These are phyloP conservation scores for Synergus itoensis DNA, from an alignment of 2,888 invertebrate genomes.

Conservation along the genomic window DNA sequence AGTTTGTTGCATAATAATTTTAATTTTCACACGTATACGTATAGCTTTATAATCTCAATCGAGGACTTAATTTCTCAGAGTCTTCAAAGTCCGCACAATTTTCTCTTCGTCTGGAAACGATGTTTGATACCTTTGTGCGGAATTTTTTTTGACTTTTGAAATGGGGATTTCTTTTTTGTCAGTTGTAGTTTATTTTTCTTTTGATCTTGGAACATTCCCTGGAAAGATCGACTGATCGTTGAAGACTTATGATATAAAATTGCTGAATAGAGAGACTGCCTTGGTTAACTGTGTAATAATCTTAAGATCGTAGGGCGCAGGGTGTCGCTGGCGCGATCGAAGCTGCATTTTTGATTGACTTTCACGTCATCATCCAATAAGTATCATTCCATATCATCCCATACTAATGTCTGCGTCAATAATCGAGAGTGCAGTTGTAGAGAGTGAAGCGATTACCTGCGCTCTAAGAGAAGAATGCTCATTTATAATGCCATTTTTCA, in stretches of 20 bases:
- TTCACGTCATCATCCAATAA: constrained; percentile 72
- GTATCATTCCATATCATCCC: constrained; percentile 73
- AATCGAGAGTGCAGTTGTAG: constrained; percentile 67
- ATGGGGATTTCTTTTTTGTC: neutral
- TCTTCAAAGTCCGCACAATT: neutral
- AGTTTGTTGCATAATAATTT: neutral
- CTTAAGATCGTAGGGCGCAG: constrained; percentile 28
- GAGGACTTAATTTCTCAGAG: neutral
- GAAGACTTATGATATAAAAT: constrained; percentile 49
- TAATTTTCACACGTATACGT: constrained; percentile 10
- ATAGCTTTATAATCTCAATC: neutral
- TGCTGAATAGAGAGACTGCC: constrained; percentile 33
- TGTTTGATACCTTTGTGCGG: neutral
- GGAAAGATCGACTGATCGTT: constrained; percentile 54
- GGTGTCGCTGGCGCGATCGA: constrained; percentile 40
- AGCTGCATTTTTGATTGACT: constrained; percentile 66
- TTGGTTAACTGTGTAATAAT: constrained; percentile 19
- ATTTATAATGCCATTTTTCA: constrained; percentile 46
- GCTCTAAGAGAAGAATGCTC: constrained; percentile 49
- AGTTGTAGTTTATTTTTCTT: constrained; percentile 21
- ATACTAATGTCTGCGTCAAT: constrained; percentile 75
- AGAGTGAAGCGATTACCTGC: constrained; percentile 50
- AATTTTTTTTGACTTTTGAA: neutral
- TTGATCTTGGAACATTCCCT: constrained; percentile 57
- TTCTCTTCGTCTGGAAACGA: neutral